These are phyloP conservation scores for Siniperca knerii DNA, from an alignment of 2,113 vertebrate genomes.

Conservation along the genomic window DNA sequence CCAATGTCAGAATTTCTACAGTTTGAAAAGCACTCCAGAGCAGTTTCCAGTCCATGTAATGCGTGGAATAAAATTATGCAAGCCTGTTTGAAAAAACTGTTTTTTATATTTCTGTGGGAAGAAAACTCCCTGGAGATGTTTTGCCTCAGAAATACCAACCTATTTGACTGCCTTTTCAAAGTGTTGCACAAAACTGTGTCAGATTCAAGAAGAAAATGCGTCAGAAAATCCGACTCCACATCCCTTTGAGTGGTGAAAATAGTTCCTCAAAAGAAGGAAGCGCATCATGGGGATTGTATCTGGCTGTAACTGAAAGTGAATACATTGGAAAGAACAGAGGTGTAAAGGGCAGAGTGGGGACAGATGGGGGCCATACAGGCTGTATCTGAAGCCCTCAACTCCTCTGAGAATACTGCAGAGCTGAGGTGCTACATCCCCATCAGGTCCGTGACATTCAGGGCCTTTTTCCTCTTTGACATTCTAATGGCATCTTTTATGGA, in stretches of 20 bases:
- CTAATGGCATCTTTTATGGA: slow-evolving; percentile 70
- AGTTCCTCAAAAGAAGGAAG: slow-evolving; percentile 60
- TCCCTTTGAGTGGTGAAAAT: slow-evolving; percentile 59
- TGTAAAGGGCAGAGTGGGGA: slow-evolving; percentile 66
- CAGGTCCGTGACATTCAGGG: slow-evolving; percentile 67
- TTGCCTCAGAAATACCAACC: slow-evolving; percentile 54
- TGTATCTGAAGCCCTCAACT: slow-evolving; percentile 65
- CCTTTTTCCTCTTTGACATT: slow-evolving; percentile 70
- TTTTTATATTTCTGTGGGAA: slow-evolving; percentile 50
- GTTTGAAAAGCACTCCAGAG: slow-evolving; percentile 44
- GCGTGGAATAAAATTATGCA: slow-evolving; percentile 65
- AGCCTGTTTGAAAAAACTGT: slow-evolving; percentile 28
- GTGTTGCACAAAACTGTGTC: slow-evolving; percentile 65
- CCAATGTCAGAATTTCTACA: slow-evolving; percentile 40
- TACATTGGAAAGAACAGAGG: slow-evolving; percentile 59
- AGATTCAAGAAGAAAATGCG: slow-evolving; percentile 53
- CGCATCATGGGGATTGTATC: slow-evolving; percentile 54
- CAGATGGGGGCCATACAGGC: slow-evolving; percentile 55
- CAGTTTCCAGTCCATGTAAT: slow-evolving; percentile 32
- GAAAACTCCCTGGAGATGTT: slow-evolving; percentile 59
- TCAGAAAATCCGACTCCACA: slow-evolving; percentile 45
- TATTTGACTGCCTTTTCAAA: slow-evolving; percentile 66
- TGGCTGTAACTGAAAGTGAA: slow-evolving; percentile 64
- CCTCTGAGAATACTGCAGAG: slow-evolving; percentile 51
- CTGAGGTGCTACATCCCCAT: slow-evolving; percentile 53